Conservation (phyloP, 2,888 invertebrate genomes). For the Lottia scabra region DNA sequence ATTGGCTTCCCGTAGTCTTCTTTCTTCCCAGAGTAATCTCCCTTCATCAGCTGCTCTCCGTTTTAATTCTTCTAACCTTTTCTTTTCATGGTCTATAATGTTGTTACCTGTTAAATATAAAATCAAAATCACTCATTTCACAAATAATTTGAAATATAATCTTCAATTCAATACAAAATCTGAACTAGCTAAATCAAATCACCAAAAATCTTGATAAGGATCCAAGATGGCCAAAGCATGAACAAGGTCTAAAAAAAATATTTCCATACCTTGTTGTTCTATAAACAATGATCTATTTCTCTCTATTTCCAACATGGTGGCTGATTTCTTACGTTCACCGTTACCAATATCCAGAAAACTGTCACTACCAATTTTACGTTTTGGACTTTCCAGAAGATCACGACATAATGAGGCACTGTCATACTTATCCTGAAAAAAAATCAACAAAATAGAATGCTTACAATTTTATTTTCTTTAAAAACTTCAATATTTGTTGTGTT, state of each 20-base stretch:
- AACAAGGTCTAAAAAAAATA: too few relatives aligned
- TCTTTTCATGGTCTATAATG: conserved; percentile 90
- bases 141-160: too few relatives aligned
- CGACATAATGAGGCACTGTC: conserved; percentile 6
- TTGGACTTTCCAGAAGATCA: conserved; percentile 18
- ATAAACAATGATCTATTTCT: conserved; percentile 86
- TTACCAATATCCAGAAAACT: conserved; percentile 23
- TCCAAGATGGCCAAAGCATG: too few relatives aligned
- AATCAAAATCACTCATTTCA: not conserved
- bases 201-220: too few relatives aligned
- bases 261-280: conserved; percentile 84
- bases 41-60: conserved; percentile 90
- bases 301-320: conserved; percentile 88
- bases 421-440: conserved; percentile 7
- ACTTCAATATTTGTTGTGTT: not conserved
- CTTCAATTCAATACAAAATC: too few relatives aligned
- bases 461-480: not conserved
- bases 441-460: not conserved
- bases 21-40: conserved; percentile 85
- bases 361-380: conserved; percentile 13
- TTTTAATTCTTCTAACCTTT: conserved; percentile 87
- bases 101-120: conserved; percentile 79
- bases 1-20: conserved; percentile 71
- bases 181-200: too few relatives aligned
- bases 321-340: conserved; percentile 56